phyloP scores from a whole-genome alignment of 2,797 vertebrate genomes.

The Coregonus sp. region DNA sequence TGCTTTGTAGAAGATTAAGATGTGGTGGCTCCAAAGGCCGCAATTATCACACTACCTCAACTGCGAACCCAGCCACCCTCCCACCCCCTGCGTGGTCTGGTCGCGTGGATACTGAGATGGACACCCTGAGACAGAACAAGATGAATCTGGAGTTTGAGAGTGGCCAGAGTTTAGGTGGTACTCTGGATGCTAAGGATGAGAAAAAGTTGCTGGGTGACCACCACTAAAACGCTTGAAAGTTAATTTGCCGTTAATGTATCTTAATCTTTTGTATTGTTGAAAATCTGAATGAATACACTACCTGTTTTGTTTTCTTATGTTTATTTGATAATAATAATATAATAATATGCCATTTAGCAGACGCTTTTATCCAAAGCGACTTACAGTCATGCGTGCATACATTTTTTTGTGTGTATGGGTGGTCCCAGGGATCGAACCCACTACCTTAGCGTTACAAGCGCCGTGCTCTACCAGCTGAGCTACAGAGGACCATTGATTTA shows the following conservation, averaged over 20 bases:
- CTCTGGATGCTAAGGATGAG: constrained; percentile 45
- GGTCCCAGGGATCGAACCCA: too few relatives aligned
- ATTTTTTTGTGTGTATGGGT: too few relatives aligned
- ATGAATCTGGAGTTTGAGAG: constrained; percentile 51
- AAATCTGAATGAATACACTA: neutral
- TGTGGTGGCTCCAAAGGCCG: constrained; percentile 27
- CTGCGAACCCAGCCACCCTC: constrained; percentile 2
- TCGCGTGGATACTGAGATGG: constrained; percentile 42
- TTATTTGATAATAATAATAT: neutral
- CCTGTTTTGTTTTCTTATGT: constrained; percentile 19
- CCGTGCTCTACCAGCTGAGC: too few relatives aligned
- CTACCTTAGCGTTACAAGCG: too few relatives aligned
- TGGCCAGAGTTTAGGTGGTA: constrained; percentile 31
- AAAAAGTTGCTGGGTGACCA: constrained; percentile 26
- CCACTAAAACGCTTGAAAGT: neutral
- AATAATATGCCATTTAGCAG: too few relatives aligned
- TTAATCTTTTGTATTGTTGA: neutral
- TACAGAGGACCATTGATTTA: neutral
- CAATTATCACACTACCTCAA: neutral
- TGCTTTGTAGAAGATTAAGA: constrained; percentile 54
- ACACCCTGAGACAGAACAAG: constrained; percentile 50
- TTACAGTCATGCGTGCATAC: too few relatives aligned
- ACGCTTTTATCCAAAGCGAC: too few relatives aligned
- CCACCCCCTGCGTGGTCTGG: neutral
- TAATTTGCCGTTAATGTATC: neutral